Base-by-base conservation (phyloP, 1,140 invertebrate genomes). In the Copidosoma floridanum region DNA sequence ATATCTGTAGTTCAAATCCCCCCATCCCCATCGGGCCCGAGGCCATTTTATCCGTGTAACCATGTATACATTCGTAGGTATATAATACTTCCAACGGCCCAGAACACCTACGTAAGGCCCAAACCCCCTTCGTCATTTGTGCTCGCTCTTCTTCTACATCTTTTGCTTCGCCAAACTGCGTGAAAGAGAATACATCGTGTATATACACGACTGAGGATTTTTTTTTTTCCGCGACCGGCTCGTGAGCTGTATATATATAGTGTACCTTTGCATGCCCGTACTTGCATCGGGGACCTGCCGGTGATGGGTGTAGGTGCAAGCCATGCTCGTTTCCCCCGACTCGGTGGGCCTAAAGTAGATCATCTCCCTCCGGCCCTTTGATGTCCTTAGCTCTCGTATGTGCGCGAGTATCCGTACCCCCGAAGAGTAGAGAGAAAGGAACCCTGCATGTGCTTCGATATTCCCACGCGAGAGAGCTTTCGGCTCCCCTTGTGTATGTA, bases 1-100 rank as follows among this genome's bases (percentile, higher is more conserved):
- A 76, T 77, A 73, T 73, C 64, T 53, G 24, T 5, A 43, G 44
- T 32, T 48, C 8, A 51, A 35, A 54, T 54, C 41, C 51, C 32
- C 48, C 14, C 14, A n/a, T 40, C n/a, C n/a, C n/a, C 18, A 5
- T 40, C 4, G 29, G 18, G 27, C 50, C 50, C 58, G 27, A 14
- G 58, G 58, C 58, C 29, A 60, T n/a, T 54, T 47, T 48, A 18
- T 46, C 41, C 23, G 16, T 53, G 26, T 37, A 37, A 47, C 32
- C n/a, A n/a, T n/a, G n/a, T n/a, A n/a, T n/a, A n/a, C n/a, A n/a
- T n/a, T n/a, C n/a, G n/a, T n/a, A n/a, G n/a, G n/a, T n/a, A n/a
- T n/a, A n/a, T n/a, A n/a, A n/a, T n/a, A n/a, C n/a, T n/a, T n/a
- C n/a, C n/a, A n/a, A n/a, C n/a, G n/a, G n/a, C n/a, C n/a, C n/a